phyloP scores from a whole-genome alignment of 2,888 invertebrate genomes.

The Diploptera punctata region DNA sequence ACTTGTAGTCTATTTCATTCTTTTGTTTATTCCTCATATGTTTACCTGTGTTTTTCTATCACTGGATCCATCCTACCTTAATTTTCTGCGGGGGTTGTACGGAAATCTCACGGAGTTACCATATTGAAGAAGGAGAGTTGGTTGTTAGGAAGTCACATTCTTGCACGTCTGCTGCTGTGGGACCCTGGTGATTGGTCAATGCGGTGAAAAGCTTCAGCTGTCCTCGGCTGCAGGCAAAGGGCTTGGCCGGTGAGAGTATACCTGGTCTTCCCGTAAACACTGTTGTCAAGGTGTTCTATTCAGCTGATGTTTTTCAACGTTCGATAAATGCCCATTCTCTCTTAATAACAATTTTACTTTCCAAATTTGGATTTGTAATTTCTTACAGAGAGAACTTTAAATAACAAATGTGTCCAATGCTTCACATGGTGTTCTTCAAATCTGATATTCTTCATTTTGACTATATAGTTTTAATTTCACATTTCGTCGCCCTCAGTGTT shows the following conservation, averaged over 20 bases:
- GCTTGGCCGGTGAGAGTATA: not conserved
- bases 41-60: slow-evolving; percentile 25
- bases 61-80: slow-evolving; percentile 39
- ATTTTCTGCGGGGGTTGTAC: slow-evolving; percentile 22
- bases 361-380: slow-evolving; percentile 9
- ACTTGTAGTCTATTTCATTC: slow-evolving; percentile 25
- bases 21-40: slow-evolving; percentile 12
- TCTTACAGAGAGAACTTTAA: not conserved
- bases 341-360: not conserved
- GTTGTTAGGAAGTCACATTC: slow-evolving; percentile 27
- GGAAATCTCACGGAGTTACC: slow-evolving; percentile 1
- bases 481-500: not conserved
- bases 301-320: not conserved
- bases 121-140: not conserved
- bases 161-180: slow-evolving; percentile 27
- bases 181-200: not conserved
- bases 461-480: not conserved
- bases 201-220: not conserved
- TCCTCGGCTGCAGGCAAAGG: not conserved
- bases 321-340: slow-evolving; percentile 2
- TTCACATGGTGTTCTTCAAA: not conserved
- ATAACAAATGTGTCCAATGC: not conserved
- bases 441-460: not conserved
- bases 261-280: not conserved
- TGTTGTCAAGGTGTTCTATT: not conserved